phyloP scores from a whole-genome alignment of 2,113 vertebrate genomes.

The Salminus brasiliensis region DNA sequence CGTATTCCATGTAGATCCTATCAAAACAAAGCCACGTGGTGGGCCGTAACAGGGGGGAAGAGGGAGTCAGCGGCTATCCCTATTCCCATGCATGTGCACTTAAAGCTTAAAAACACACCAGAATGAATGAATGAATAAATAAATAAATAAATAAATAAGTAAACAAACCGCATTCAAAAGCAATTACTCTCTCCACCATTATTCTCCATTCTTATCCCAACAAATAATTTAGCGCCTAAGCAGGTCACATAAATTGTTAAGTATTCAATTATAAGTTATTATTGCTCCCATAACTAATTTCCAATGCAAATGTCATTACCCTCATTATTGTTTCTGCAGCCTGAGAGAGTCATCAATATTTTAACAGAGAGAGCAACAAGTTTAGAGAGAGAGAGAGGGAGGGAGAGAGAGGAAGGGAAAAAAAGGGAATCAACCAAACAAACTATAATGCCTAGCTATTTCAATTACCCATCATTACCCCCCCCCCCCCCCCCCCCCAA shows the following conservation, averaged over 20 bases:
- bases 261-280: slow-evolving; percentile 54
- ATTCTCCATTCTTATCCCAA: slow-evolving; percentile 45
- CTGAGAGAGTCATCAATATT: slow-evolving; percentile 53
- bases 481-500: too few relatives aligned
- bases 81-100: background rate
- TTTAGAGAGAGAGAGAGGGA: slow-evolving; percentile 19
- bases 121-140: too few relatives aligned
- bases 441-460: slow-evolving; percentile 40
- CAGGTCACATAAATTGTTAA: slow-evolving; percentile 39
- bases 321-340: slow-evolving; percentile 39
- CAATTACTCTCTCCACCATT: slow-evolving; percentile 41
- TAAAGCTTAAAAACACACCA: background rate
- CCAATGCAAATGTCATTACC: slow-evolving; percentile 50
- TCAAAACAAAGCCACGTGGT: slow-evolving; percentile 42
- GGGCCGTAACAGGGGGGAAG: background rate
- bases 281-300: slow-evolving; percentile 59
- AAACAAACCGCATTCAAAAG: background rate
- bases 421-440: slow-evolving; percentile 36
- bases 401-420: slow-evolving; percentile 7
- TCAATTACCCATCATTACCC: slow-evolving; percentile 71
- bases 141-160: too few relatives aligned
- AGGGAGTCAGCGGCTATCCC: background rate
- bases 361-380: slow-evolving; percentile 41
- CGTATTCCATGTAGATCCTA: background rate
- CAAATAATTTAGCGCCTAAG: slow-evolving; percentile 41